phyloP scores from a whole-genome alignment of 2,797 vertebrate species.

The Sebastes jordani region DNA sequence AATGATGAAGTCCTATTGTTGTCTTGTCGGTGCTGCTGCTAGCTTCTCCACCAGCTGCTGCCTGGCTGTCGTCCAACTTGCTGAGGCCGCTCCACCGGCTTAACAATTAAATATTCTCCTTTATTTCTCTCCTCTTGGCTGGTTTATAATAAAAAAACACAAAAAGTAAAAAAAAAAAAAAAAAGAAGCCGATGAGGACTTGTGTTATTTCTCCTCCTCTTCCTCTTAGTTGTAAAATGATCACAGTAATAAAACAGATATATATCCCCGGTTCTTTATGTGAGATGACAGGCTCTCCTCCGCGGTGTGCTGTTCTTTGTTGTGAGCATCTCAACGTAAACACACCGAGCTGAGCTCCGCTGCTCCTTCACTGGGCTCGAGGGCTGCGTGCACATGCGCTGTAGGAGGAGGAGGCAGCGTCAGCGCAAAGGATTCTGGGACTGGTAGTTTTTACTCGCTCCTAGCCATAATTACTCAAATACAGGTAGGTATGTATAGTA shows the following conservation, averaged over 20 bases:
- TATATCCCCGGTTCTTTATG: constrained; percentile 30
- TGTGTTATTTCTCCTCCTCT: background rate
- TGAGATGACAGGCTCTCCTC: constrained; percentile 51
- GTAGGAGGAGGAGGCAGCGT: constrained; percentile 30
- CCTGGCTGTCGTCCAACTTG: constrained; percentile 54
- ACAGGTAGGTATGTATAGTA: no score
- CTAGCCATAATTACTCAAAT: background rate
- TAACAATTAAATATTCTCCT: constrained; percentile 6
- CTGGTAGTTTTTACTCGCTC: constrained; percentile 3
- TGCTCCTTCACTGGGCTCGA: background rate
- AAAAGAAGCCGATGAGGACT: background rate
- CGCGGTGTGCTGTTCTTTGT: constrained; percentile 72
- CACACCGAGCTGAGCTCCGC: constrained; percentile 58
- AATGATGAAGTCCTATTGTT: constrained; percentile 49
- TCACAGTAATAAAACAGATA: background rate
- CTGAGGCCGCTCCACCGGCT: constrained; percentile 53
- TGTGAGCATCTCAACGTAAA: constrained; percentile 80
- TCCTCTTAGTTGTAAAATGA: background rate
- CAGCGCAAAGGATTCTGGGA: constrained; percentile 41
- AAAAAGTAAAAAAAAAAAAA: background rate
- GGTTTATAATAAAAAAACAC: background rate
- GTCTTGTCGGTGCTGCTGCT: constrained; percentile 27
- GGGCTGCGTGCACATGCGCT: constrained; percentile 15
- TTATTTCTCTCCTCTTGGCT: constrained; percentile 37
- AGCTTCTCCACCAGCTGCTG: constrained; percentile 42